Evolutionary conservation across 2,113 vertebrate species (phyloP), one percentile per base, ranked within the genome.

Genomic region (Furnarius figulus): DNA sequence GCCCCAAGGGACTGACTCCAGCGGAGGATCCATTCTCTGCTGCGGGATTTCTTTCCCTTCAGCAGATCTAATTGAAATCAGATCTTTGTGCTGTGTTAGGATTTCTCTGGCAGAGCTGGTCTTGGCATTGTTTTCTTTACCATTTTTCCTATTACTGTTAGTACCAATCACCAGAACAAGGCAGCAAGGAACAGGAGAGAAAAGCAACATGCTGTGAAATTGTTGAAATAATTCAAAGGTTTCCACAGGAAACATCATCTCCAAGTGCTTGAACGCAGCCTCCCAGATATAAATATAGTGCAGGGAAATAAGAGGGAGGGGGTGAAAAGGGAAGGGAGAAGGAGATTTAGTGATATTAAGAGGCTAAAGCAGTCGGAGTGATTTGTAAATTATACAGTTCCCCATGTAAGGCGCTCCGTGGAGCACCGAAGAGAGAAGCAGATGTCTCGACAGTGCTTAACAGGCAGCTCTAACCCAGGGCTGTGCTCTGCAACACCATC

Each of bases 211-310:
- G 85, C 94, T 91, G 93, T 94, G 93, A 95, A 96, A 96, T 96
- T 96, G 93, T 93, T 97, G 95, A 90, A 95, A 95, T 96, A 93
- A 95, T 90, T 96, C 95, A 95, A 93, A 95, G 94, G 87, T 96
- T 96, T 97, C 94, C 82, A 90, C 78, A 95, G 87, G 93, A 96
- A 96, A 92, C 93, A 90, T 93, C 93, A 90, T 94, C 76, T 93
- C 96, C 90, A 84, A 95, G 93, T 73, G 92, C 82, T 95, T 61
- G 72, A 91, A 72, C 6, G 6, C 68, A 90, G 80, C 81, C 93
- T 97, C 59, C 22, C 68, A 73, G 81, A 87, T 92, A 91, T 85
- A 95, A 95, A 95, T 89, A 90, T 16, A 71, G 52, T 33, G 42
- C 50, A 68, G 49, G 16, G n/a, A 79, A 59, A 79, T 53, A 58